These are phyloP conservation scores for Leguminivora glycinivorella DNA, from an alignment of 1,140 invertebrate genomes.

Conservation along the genomic window DNA sequence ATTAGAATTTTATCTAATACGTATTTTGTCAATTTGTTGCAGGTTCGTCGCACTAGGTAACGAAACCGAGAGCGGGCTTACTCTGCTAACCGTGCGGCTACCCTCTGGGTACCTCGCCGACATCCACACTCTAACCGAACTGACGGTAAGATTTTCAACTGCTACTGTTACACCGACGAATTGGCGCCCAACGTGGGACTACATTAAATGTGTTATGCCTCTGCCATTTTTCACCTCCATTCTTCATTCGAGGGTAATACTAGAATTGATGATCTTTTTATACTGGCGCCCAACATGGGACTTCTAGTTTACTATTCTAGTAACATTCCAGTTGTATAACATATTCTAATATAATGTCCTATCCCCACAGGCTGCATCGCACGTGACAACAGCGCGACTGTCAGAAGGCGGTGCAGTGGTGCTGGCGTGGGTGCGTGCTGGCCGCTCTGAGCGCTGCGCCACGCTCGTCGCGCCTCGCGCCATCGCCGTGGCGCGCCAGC, in stretches of 20 bases:
- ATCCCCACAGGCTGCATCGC: constrained; percentile 54
- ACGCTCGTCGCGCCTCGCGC: constrained; percentile 70
- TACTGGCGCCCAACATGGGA: neutral
- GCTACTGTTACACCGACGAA: neutral
- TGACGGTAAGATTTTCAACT: constrained; percentile 55
- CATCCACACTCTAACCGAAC: constrained; percentile 69
- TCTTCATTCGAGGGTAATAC: too few relatives aligned
- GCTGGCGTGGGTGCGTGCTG: constrained; percentile 56
- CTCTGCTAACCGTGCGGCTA: constrained; percentile 67
- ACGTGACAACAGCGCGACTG: constrained; percentile 53
- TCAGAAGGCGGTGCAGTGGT: constrained; percentile 51
- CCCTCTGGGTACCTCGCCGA: constrained; percentile 75
- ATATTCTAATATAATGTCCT: neutral
- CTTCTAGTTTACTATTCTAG: neutral
- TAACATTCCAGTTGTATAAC: too few relatives aligned
- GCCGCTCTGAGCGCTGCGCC: constrained; percentile 62
- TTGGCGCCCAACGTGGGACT: neutral
- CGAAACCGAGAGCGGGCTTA: constrained; percentile 71
- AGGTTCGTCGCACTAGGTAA: constrained; percentile 70
- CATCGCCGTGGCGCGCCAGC: constrained; percentile 62
- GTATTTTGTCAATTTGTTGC: constrained; percentile 31
- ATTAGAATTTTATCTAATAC: neutral
- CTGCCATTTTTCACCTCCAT: neutral
- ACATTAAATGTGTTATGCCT: neutral
- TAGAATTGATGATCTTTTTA: neutral